phyloP scores from a whole-genome alignment of 2,797 vertebrate species.

The Chiloscyllium punctatum region DNA sequence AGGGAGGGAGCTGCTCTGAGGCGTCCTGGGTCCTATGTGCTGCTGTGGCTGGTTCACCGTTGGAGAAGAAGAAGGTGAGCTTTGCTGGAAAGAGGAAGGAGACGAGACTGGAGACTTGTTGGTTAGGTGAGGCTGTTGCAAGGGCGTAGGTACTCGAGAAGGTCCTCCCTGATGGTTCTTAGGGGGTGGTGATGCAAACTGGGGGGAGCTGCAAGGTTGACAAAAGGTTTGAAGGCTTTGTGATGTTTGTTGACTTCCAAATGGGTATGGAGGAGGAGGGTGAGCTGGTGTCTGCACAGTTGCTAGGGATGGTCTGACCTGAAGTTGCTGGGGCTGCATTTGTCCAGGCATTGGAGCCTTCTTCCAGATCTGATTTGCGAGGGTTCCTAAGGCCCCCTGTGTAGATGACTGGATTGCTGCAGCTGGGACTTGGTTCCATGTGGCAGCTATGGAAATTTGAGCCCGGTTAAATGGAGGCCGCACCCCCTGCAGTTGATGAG shows the following conservation, averaged over 20 bases:
- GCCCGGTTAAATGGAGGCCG: slow-evolving; percentile 82
- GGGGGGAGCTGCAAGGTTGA: slow-evolving; percentile 75
- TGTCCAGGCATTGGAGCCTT: slow-evolving; percentile 79
- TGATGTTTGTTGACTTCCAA: slow-evolving; percentile 93
- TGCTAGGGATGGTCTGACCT: slow-evolving; percentile 81
- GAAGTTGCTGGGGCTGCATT: slow-evolving; percentile 64
- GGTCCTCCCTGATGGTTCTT: slow-evolving; percentile 82
- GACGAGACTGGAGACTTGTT: slow-evolving; percentile 95
- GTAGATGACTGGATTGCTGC: slow-evolving; percentile 79
- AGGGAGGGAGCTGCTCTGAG: slow-evolving; percentile 69
- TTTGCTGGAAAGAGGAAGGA: slow-evolving; percentile 90
- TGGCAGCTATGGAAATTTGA: slow-evolving; percentile 83
- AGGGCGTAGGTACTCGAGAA: slow-evolving; percentile 76
- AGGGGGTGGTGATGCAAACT: slow-evolving; percentile 88
- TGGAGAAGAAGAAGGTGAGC: slow-evolving; percentile 92
- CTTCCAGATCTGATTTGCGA: slow-evolving; percentile 76
- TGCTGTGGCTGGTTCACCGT: slow-evolving; percentile 80
- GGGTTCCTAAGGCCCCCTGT: slow-evolving; percentile 70
- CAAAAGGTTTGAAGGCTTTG: slow-evolving; percentile 82
- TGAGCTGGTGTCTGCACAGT: slow-evolving; percentile 92
- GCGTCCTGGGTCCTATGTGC: slow-evolving; percentile 78
- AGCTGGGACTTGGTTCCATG: slow-evolving; percentile 88
- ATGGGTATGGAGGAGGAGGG: slow-evolving; percentile 95
- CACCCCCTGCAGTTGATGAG: slow-evolving; percentile 70
- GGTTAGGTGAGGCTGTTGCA: slow-evolving; percentile 82